Conservation (phyloP, 2,113 vertebrate genomes). For the Hirundichthys speculiger region DNA sequence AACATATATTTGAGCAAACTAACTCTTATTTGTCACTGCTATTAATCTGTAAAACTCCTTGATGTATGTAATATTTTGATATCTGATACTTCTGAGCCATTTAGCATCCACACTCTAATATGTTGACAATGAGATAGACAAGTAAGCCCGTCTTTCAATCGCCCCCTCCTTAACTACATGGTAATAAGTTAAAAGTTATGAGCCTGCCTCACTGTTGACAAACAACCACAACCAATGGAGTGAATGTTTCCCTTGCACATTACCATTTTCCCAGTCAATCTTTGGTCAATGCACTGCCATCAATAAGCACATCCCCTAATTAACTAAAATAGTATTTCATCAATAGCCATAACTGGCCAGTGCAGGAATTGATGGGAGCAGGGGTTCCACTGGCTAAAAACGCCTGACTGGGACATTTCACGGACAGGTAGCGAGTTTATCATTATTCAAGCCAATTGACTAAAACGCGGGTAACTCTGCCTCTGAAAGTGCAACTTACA, state of each 20-base stretch:
- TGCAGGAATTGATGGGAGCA: constrained; percentile 65
- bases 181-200: constrained; percentile 34
- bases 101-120: neutral
- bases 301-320: constrained; percentile 81
- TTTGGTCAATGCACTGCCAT: constrained; percentile 53
- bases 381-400: constrained; percentile 64
- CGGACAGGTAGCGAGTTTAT: constrained; percentile 67
- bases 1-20: constrained; percentile 8
- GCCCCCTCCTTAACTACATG: constrained; percentile 3
- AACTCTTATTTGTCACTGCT: neutral
- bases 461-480: constrained; percentile 50
- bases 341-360: constrained; percentile 71
- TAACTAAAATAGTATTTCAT: constrained; percentile 78
- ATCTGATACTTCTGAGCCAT: neutral
- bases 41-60: neutral
- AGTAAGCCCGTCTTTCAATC: neutral
- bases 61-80: neutral
- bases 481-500: constrained; percentile 47
- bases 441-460: constrained; percentile 51
- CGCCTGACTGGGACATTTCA: constrained; percentile 58
- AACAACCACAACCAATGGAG: constrained; percentile 23
- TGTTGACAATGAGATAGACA: constrained; percentile 1
- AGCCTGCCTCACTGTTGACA: constrained; percentile 26
- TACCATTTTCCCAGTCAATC: constrained; percentile 54
- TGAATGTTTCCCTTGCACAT: constrained; percentile 27